Evolutionary conservation across 2,888 invertebrate genomes (phyloP), one percentile per base, ranked within the genome.

Genomic region (Campoletis raptor): DNA sequence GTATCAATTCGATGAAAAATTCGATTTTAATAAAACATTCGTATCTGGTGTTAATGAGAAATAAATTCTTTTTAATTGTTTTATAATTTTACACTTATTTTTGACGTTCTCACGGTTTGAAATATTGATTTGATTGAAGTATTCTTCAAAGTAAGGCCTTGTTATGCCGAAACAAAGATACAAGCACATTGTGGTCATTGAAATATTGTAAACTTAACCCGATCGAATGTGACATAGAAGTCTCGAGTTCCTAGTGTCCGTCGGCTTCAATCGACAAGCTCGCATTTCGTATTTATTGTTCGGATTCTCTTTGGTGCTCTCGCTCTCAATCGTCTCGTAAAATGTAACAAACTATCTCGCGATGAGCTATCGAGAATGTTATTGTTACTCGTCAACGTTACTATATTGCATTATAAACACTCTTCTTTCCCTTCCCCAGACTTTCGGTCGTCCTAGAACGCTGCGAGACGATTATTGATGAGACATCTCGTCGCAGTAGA

Each of bases 351-450:
- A 78, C 76, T 72, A 70, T 80, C 76, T 81, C 57, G 4, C 64
- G 42, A 61, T 61, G 72, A 57, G 77, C 73, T 54, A 64, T 83
- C 54, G 85, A 69, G 84, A 88, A 76, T 87, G 86, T 89, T 89
- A 88, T 89, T 88, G 83, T 86, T 85, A 76, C 77, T 61, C 86
- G 76, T 81, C 72, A 61, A 81, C 70, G 83, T 80, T 80, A 45
- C 81, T 81, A 67, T 81, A 87, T 88, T 83, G 80, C 85, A 77
- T 72, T 78, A 24, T 89, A 89, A 89, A 89, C 83, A 89, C 85
- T 80, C 87, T 42, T 48, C 48, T 36, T 18, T 74, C 66, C 54
- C 40, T 77, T 61, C 7, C 9, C 21, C 48, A 15, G 52, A 12
- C 36, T 70, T 18, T 45, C 42, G 21, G 8, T 40, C 21, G 12